Evolutionary conservation across 2,888 invertebrate species (phyloP).

Genomic region (Agrochola lychnidis): DNA sequence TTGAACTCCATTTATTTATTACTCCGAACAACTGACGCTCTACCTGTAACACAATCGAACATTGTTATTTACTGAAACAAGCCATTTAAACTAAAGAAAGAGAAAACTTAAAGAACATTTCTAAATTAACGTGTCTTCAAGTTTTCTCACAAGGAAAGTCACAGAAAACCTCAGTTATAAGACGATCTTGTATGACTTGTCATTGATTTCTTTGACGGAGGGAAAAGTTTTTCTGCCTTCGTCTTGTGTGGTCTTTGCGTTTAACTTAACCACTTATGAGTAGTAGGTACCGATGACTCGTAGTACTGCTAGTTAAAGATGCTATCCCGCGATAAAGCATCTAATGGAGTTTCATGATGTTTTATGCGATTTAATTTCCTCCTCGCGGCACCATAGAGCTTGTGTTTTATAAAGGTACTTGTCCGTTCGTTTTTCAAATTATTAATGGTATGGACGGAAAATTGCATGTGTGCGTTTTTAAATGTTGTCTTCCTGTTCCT

Average conservation of each 20-base stretch:
- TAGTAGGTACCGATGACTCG: constrained; percentile 13
- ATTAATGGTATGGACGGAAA: constrained; percentile 24
- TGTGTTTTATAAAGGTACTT: constrained; percentile 40
- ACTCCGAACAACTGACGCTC: constrained; percentile 32
- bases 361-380: constrained; percentile 65
- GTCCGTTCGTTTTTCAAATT: constrained; percentile 37
- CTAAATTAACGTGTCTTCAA: constrained; percentile 60
- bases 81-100: constrained; percentile 66
- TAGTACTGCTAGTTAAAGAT: constrained; percentile 51
- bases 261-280: constrained; percentile 30
- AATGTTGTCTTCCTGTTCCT: constrained; percentile 9
- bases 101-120: constrained; percentile 54
- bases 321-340: constrained; percentile 48
- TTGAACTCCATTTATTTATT: constrained; percentile 17
- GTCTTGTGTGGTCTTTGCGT: constrained; percentile 48
- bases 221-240: constrained; percentile 30
- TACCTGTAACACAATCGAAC: constrained; percentile 64
- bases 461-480: constrained; percentile 19
- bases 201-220: constrained; percentile 37
- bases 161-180: constrained; percentile 26
- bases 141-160: constrained; percentile 33
- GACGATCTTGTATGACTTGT: constrained; percentile 29
- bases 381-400: constrained; percentile 28
- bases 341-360: constrained; percentile 60
- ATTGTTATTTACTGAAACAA: constrained; percentile 71